Conservation (phyloP, 2,888 invertebrate species). For the Pseudeuparius sepicola region DNA sequence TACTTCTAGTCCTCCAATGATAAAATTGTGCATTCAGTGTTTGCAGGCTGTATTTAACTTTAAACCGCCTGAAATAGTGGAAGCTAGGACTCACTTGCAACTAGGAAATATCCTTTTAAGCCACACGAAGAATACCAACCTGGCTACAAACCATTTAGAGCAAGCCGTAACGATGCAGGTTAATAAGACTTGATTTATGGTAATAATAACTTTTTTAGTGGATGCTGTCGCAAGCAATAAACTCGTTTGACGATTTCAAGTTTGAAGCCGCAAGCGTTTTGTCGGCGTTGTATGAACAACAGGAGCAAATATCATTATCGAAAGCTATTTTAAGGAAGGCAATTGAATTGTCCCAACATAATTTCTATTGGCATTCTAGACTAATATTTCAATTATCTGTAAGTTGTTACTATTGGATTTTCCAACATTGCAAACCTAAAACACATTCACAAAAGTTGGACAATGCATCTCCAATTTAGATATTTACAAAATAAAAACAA, state of each 20-base stretch:
- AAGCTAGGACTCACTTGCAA: slow-evolving; percentile 92
- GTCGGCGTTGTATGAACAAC: slow-evolving; percentile 83
- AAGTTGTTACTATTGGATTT: slow-evolving; percentile 45
- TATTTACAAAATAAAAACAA: no score
- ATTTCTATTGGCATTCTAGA: slow-evolving; percentile 95
- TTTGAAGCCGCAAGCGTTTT: slow-evolving; percentile 92
- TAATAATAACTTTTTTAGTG: no score
- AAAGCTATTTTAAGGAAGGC: slow-evolving; percentile 88
- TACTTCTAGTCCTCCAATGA: slow-evolving; percentile 89
- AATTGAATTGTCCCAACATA: slow-evolving; percentile 87
- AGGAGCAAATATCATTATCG: slow-evolving; percentile 71
- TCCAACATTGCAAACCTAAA: not conserved
- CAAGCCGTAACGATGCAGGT: no score
- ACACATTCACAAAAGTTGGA: no score
- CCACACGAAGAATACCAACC: slow-evolving; percentile 91
- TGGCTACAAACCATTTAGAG: slow-evolving; percentile 89
- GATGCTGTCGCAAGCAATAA: slow-evolving; percentile 78
- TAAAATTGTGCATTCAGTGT: slow-evolving; percentile 95
- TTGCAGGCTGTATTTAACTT: slow-evolving; percentile 92
- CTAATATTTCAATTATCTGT: slow-evolving; percentile 90
- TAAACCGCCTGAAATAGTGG: slow-evolving; percentile 86
- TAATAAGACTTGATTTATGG: no score
- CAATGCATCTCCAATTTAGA: no score
- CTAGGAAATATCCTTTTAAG: slow-evolving; percentile 87
- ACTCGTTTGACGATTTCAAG: slow-evolving; percentile 89